Evolutionary conservation across 2,888 invertebrate species (phyloP), one percentile per base, ranked within the genome.

Genomic region (Neuroscelio doddi): DNA sequence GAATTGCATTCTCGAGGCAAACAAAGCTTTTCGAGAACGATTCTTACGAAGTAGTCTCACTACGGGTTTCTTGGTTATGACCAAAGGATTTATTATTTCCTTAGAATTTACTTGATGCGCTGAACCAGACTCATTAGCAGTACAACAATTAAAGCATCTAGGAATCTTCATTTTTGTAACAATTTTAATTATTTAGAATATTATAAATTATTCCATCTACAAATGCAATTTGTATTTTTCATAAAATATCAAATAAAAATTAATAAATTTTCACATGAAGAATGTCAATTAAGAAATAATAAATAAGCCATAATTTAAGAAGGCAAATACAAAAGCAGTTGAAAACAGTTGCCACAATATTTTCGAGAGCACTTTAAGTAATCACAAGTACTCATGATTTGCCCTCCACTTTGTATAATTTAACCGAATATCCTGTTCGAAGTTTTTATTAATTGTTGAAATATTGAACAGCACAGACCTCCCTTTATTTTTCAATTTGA

Each of bases 61-160:
- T 4, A 38, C 42, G 0, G 82, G 78, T 0, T 75, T 69, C 53
- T 79, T 81, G 17, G 79, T 80, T 30, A 76, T 77, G 17, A 79
- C 72, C 27, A 83, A 63, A 1, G 81, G 82, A 68, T 81, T 75
- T 12, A 72, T 72, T 7, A 64, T 69, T 24, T 77, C 75, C 47
- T 51, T 59, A 39, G 55, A 46, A 38, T 59, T 63, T 56, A 57
- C 47, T 44, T 21, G 59, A 26, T 44, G 52, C 34, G 45, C 46
- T 7, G 42, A 39, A 41, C 44, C 46, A 41, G 71, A 26, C 21
- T 69, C 69, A 17, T n/a, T n/a, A n/a, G 59, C 67, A 14, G 70
- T 62, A 16, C 79, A 66, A 61, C 80, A 80, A 39, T 70, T 73
- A 12, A 79, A 73, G 62, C 80, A 80, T 44, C 70, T 58, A 34